phyloP scores from a whole-genome alignment of 1,140 invertebrate genomes.

The Drosophila carrolli region DNA sequence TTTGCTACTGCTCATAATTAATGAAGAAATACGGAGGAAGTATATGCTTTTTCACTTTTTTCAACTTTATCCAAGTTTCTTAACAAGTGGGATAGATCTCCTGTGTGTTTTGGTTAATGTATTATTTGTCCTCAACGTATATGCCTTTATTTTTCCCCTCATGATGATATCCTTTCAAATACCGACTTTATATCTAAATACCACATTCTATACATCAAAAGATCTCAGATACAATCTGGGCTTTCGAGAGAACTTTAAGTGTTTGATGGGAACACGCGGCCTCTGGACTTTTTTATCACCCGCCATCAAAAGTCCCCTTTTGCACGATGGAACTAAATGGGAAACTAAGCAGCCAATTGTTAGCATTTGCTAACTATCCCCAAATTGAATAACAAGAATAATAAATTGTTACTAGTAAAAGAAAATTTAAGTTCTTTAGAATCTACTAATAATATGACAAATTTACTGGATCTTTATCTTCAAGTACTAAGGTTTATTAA shows the following conservation, averaged over 20 bases:
- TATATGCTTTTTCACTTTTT: background rate
- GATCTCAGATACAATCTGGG: background rate
- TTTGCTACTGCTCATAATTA: slow-evolving; percentile 77
- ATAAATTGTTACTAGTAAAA: no score
- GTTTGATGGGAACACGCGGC: slow-evolving; percentile 2
- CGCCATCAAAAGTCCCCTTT: slow-evolving; percentile 3
- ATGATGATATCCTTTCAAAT: slow-evolving; percentile 15
- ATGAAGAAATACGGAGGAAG: slow-evolving; percentile 56
- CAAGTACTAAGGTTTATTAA: no score
- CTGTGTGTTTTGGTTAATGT: background rate
- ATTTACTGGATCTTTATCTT: no score
- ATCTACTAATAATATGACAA: no score
- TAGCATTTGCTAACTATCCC: background rate
- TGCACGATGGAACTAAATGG: slow-evolving; percentile 21
- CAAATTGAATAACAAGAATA: no score
- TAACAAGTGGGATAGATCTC: background rate
- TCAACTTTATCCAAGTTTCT: background rate
- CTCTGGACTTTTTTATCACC: slow-evolving; percentile 22
- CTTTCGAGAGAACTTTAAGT: background rate
- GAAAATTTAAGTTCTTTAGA: no score
- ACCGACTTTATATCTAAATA: slow-evolving; percentile 11
- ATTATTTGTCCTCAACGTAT: slow-evolving; percentile 1
- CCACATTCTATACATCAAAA: background rate
- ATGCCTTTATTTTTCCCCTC: background rate
- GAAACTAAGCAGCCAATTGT: background rate